phyloP scores from a whole-genome alignment of 2,113 vertebrate species.

The Stigmatopora argus region DNA sequence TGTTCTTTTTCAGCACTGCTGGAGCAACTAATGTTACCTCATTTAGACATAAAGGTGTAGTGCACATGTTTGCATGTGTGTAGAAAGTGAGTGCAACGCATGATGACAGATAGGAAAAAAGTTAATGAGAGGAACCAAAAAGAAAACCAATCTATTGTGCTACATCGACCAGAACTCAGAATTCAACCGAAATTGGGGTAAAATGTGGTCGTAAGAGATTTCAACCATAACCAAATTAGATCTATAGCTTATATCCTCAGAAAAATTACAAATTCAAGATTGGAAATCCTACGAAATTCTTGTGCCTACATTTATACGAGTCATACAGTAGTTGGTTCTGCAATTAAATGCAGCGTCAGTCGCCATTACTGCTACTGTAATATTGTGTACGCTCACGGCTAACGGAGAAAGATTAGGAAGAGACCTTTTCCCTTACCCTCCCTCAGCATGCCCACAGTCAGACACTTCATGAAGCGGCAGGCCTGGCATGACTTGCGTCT shows the following conservation, averaged over 20 bases:
- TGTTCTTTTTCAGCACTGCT: constrained; percentile 13
- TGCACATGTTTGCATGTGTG: background rate
- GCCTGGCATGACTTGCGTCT: constrained; percentile 99
- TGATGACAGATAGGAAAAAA: background rate
- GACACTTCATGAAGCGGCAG: constrained; percentile 99
- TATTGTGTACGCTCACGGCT: constrained; percentile 20
- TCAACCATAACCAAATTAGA: background rate
- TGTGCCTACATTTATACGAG: background rate
- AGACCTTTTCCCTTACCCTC: constrained; percentile 87
- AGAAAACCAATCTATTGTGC: background rate
- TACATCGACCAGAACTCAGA: background rate
- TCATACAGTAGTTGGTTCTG: too few relatives aligned
- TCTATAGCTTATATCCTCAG: too few relatives aligned
- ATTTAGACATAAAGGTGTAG: background rate
- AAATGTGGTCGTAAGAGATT: background rate
- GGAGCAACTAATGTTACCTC: constrained; percentile 1
- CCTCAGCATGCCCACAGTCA: constrained; percentile 99
- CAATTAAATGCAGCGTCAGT: background rate
- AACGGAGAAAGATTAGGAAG: constrained; percentile 52
- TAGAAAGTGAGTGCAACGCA: background rate
- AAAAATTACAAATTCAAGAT: background rate
- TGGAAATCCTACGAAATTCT: background rate
- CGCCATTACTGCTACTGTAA: background rate
- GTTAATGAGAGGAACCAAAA: background rate
- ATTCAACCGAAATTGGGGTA: background rate